Evolutionary conservation across 2,797 vertebrate species (phyloP), one percentile per base, ranked within the genome.

Genomic region (Artibeus jamaicensis): DNA sequence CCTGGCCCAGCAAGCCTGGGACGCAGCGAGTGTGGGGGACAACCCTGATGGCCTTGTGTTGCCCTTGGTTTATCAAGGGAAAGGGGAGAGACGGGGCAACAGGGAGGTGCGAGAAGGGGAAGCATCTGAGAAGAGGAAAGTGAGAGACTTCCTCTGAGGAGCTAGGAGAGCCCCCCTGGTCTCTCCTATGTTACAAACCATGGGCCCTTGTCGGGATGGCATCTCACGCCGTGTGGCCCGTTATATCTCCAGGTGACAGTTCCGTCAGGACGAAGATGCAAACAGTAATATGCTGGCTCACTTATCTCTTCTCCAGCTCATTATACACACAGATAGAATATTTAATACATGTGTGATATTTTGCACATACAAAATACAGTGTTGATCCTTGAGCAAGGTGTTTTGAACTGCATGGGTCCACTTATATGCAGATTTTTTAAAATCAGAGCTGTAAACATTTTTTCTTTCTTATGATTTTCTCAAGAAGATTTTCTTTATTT

Each of bases 201-300:
- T 11, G 26, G 11, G 14, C 65, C 24, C 7, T 0, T 42, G 0
- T 10, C 2, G 53, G 18, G 26, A 42, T 0, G 32, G 8, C 9
- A 0, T 44, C 46, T 84, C 32, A 2, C 32, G 0, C 39, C 50
- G 3, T 21, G 34, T 12, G 5, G 55, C 55, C 18, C 4, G 2
- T 87, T 71, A n/a, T 73, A 14, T 26, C 34, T 92, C n/a, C 55
- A 26, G n/a, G 71, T 10, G 29, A 55, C 3, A 8, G 6, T 26
- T 37, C 44, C 10, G 19, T n/a, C 34, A 7, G 10, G 42, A 44
- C 2, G 50, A 34, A 84, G 16, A 26, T 1, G 4, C 14, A 59
- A 62, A 39, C 37, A 62, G 3, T 19, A 26, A 37, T 46, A n/a
- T 29, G 5, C 9, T 39, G 50, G 2, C n/a, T 78, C 34, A 26